Base-by-base conservation (phyloP, 2,888 invertebrate species). In the Ethmia dodecea region DNA sequence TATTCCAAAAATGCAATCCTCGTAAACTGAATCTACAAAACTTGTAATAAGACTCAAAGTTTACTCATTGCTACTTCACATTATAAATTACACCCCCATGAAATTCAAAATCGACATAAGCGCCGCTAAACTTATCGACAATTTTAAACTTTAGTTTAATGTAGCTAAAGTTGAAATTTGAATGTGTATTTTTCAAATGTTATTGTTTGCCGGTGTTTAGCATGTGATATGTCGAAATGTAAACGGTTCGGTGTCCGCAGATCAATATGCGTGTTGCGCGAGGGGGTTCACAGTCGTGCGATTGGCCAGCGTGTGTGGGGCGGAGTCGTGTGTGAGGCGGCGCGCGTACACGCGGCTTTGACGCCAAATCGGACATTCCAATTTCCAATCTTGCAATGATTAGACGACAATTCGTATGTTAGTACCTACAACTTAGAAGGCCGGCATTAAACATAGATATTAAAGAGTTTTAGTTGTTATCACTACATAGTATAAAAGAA, bases 151-250 rank as follows among this genome's bases (percentile, higher is more conserved):
- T 46, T 63, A 49, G 1, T 0, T 0, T 0, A 0, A 0, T 0
- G 0, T 3, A 3, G 0, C 6, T 68, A 74, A 26, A 43, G 70
- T 65, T 38, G 12, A 49, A 52, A 48, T 55, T 65, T 0, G 30
- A 9, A 15, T 51, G 43, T 4, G 3, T 2, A 12, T 9, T 22
- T 11, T 35, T 45, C 74, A 73, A 71, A 72, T 77, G 74, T 79
- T 80, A 80, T 83, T 84, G 81, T 84, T 83, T 79, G 79, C 69
- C 76, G 68, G 70, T 81, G 79, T 81, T 83, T 81, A 79, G 79
- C 73, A 70, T 80, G 84, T 81, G 86, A 84, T 84, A 84, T 83
- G 84, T 84, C 83, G 84, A 84, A 83, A 80, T 74, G 79, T 81
- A 78, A 80, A 77, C 79, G 76, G 74, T 77, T 80, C 71, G 67